Evolutionary conservation across 2,113 vertebrate genomes (phyloP).

Genomic region (Peromyscus maniculatus): DNA sequence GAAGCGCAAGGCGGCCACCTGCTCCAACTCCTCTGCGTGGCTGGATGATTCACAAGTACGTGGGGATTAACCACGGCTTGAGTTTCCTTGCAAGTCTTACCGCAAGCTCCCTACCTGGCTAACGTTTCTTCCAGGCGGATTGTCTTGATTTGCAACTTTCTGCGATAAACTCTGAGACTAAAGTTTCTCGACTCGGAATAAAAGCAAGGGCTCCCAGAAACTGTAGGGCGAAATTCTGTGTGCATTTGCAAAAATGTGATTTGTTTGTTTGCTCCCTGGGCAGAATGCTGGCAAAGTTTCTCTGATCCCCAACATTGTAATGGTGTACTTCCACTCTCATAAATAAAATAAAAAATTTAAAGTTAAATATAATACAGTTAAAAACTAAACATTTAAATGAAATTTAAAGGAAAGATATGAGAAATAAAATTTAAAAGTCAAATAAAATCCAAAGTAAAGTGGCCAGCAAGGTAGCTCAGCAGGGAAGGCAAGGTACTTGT

Average conservation of each 20-base stretch:
- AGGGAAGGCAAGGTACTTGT: neutral
- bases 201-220: neutral
- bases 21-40: constrained; percentile 29
- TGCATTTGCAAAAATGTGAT: neutral
- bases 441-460: neutral
- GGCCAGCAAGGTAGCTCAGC: neutral
- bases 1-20: neutral
- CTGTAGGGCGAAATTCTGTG: neutral
- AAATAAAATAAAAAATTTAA: neutral
- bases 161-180: neutral
- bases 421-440: neutral
- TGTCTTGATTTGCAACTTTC: neutral
- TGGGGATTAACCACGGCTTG: neutral
- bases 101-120: neutral
- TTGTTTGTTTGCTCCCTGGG: neutral
- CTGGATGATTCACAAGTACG: neutral
- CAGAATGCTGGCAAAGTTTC: neutral
- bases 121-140: neutral
- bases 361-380: neutral
- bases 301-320: neutral
- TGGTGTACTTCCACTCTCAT: neutral
- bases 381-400: neutral
- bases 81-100: neutral
- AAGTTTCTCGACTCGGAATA: neutral
- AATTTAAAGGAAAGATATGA: neutral